Evolutionary conservation across 2,113 vertebrate species (phyloP).

Genomic region (Canis aureus): DNA sequence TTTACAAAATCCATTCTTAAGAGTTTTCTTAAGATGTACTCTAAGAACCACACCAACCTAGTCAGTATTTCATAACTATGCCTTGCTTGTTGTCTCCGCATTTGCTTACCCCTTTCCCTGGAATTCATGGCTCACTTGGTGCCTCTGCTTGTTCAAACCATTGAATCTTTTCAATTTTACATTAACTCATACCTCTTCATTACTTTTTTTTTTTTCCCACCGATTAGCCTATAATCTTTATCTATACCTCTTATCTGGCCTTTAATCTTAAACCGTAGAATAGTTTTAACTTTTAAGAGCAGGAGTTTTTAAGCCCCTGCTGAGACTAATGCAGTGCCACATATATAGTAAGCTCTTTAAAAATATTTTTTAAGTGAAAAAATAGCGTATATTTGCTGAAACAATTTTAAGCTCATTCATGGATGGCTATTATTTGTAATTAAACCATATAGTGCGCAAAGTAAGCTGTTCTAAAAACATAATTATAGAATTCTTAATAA

Average conservation of each 20-base stretch:
- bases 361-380: slow-evolving; percentile 68
- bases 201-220: background rate
- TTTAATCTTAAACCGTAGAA: background rate
- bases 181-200: background rate
- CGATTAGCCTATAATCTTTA: background rate
- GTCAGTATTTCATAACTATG: background rate
- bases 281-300: slow-evolving; percentile 28
- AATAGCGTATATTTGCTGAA: slow-evolving; percentile 57
- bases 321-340: background rate
- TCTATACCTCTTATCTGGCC: background rate
- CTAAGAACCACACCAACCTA: background rate
- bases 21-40: slow-evolving; percentile 9
- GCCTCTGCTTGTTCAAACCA: background rate
- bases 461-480: slow-evolving; percentile 72
- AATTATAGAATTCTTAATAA: slow-evolving; percentile 82
- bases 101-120: background rate
- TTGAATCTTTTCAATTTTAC: background rate
- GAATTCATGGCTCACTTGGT: background rate
- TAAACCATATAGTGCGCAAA: slow-evolving; percentile 72
- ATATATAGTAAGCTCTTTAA: slow-evolving; percentile 46
- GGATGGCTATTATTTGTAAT: slow-evolving; percentile 75
- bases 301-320: background rate
- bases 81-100: background rate
- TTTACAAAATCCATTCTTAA: background rate
- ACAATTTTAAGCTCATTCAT: slow-evolving; percentile 68